Evolutionary conservation across 2,797 vertebrate species (phyloP), one percentile per base, ranked within the genome.

Genomic region (Esox masquinongy): DNA sequence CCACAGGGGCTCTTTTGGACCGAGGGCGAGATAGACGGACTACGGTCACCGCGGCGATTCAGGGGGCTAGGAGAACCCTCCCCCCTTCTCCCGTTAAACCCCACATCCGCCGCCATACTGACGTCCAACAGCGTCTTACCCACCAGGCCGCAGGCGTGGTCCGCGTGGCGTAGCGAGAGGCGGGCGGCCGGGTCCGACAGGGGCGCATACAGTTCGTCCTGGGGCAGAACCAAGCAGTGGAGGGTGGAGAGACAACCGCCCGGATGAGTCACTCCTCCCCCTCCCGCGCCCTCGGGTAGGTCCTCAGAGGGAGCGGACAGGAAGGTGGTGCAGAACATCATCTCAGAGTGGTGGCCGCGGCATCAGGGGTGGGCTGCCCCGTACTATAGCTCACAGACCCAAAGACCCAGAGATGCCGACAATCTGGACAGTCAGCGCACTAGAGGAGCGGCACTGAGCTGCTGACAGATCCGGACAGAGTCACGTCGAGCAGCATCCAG

Each of bases 241-340:
- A 95, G 81, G 5, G 93, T 92, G 0, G 88, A 89, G 75, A 95
- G 89, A 82, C 94, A 96, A 74, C 93, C 92, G 51, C 84, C 88
- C 7, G 83, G 79, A 43, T 78, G 86, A 83, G 73, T 17, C 31
- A 47, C 43, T 47, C 82, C 83, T 75, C 84, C 85, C 7, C 81
- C 82, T 22, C 84, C 70, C 26, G 47, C 69, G 72, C 80, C 76
- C 56, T 90, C 91, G 9, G 68, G 49, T 5, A 88, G 75, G 47
- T 94, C 93, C 74, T 95, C 93, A 19, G 92, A 91, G 67, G 93
- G 88, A 3, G 91, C 80, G 9, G 94, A 94, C 71, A 92, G 89
- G 90, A 96, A 96, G 0, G 94, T 95, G 70, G 94, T 94, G 88
- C 94, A 97, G 92, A 96, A 95, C 93, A 96, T 96, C 71, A 77